A percentile compares a stretch with the other conserved stretches of the same genome.
Evolutionary conservation across 2,888 invertebrate genomes (phyloP).

Genomic region (Chelonus formosanus): DNA sequence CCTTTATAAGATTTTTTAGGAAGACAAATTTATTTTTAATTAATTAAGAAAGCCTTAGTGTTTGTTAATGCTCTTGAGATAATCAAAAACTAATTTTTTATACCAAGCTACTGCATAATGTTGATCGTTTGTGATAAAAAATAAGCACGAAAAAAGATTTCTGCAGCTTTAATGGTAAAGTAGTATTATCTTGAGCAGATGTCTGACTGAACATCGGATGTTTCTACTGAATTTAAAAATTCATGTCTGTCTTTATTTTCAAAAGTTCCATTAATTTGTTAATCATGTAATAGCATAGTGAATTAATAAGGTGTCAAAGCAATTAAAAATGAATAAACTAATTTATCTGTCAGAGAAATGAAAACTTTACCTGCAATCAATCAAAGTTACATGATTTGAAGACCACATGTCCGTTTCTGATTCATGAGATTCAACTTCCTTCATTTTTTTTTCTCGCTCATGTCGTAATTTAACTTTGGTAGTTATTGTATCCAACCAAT

Average conservation of each 20-base stretch:
- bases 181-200: neutral
- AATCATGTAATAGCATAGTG: no score
- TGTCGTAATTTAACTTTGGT: constrained; percentile 42
- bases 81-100: no score
- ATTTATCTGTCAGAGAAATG: neutral
- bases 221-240: constrained; percentile 6
- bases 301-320: no score
- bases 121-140: no score
- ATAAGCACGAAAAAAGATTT: no score
- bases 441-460: constrained; percentile 33
- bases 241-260: neutral
- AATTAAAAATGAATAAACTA: neutral
- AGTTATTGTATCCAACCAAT: constrained; percentile 53
- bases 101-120: no score
- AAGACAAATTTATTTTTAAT: no score
- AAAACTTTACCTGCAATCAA: constrained; percentile 41
- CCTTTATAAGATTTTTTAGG: no score
- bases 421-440: constrained; percentile 28
- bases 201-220: constrained; percentile 7
- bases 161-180: neutral
- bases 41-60: no score
- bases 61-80: no score
- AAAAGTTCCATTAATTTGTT: neutral
- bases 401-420: constrained; percentile 21
- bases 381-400: constrained; percentile 35